Evolutionary conservation across 2,113 vertebrate genomes (phyloP).

Genomic region (Sceloporus undulatus): DNA sequence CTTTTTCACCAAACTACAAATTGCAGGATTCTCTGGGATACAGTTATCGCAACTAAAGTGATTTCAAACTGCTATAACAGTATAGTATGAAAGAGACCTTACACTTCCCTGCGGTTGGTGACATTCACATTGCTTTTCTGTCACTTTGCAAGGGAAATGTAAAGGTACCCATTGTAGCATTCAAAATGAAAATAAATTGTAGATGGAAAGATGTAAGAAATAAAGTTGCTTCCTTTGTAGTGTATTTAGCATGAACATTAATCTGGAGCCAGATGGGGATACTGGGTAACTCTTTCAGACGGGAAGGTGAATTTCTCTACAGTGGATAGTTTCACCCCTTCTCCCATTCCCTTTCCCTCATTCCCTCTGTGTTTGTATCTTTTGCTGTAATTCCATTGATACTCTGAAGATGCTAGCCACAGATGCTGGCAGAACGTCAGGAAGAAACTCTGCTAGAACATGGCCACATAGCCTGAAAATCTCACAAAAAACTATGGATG

Average conservation of each 20-base stretch:
- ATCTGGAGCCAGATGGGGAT: not conserved
- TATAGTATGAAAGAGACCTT: too few relatives aligned
- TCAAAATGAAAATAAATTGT: not conserved
- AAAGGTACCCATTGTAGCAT: not conserved
- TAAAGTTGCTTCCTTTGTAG: not conserved
- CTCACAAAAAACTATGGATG: too few relatives aligned
- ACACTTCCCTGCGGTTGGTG: not conserved
- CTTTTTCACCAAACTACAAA: too few relatives aligned
- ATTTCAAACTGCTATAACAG: too few relatives aligned
- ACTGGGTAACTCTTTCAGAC: not conserved
- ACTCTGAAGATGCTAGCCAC: too few relatives aligned
- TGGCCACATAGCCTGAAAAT: too few relatives aligned
- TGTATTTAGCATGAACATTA: not conserved
- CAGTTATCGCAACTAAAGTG: too few relatives aligned
- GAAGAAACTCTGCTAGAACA: too few relatives aligned
- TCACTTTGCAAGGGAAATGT: not conserved
- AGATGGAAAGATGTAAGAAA: not conserved
- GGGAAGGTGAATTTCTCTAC: not conserved
- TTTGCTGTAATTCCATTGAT: too few relatives aligned
- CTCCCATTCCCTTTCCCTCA: too few relatives aligned
- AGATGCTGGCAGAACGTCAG: too few relatives aligned
- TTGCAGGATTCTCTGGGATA: too few relatives aligned
- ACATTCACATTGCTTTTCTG: not conserved
- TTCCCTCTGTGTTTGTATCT: not conserved
- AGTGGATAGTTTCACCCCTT: not conserved